Conservation (phyloP, 2,797 vertebrate genomes). For the Dermochelys coriacea region DNA sequence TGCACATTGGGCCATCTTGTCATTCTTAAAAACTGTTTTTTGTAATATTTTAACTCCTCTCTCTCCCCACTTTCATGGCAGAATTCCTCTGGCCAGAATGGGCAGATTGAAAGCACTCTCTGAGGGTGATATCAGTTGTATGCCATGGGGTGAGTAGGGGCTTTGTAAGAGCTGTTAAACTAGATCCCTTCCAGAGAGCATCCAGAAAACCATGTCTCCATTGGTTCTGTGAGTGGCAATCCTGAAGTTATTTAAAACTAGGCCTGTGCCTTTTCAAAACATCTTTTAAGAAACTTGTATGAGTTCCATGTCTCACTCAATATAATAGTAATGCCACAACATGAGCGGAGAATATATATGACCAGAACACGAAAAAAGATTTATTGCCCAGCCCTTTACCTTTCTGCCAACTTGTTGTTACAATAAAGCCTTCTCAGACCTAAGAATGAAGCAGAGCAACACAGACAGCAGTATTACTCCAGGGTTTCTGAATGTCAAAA, state of each 20-base stretch:
- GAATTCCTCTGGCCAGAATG: background rate
- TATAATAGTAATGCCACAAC: background rate
- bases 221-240: background rate
- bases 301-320: background rate
- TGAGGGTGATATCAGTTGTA: background rate
- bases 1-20: background rate
- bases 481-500: background rate
- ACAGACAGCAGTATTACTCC: background rate
- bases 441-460: background rate
- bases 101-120: background rate
- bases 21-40: background rate
- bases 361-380: background rate
- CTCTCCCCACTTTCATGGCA: background rate
- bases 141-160: background rate
- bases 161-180: slow-evolving; percentile 13
- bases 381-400: background rate
- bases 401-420: background rate
- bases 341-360: background rate
- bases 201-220: background rate
- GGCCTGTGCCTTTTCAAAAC: background rate
- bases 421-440: background rate
- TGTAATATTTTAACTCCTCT: background rate
- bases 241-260: background rate
- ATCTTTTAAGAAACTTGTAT: background rate
- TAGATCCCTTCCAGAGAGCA: slow-evolving; percentile 10